Evolutionary conservation across 2,797 vertebrate genomes (phyloP), one percentile per base, ranked within the genome.

Genomic region (Dromococcyx pavoninus): DNA sequence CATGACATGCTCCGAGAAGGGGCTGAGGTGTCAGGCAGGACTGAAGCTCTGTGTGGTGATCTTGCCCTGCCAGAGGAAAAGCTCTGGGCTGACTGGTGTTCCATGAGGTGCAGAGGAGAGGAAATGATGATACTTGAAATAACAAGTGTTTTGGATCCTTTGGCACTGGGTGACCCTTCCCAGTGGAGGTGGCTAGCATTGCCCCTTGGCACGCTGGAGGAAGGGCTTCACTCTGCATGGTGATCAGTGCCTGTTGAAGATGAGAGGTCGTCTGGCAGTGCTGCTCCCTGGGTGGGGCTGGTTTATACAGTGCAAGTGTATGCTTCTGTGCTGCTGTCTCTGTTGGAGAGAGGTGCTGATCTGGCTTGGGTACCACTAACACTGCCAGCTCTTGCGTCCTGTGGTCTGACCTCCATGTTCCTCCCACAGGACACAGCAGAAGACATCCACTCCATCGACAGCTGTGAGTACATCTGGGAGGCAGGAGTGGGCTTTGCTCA

Each of bases 391-490:
- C 46, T 70, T 30, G 8, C 35, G 37, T 89, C 64, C 25, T 60
- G 32, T 43, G 13, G 13, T 77, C 70, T 66, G 67, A 35, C 19
- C 50, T 94, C 44, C 51, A 73, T n/a, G 7, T 54, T 48, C 61
- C 64, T 69, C 86, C 54, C 44, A 27, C 91, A 99, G 99, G 99
- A 99, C 94, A 98, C 98, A 0, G 98, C 98, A 9, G 99, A 99
- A 97, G 99, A 98, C 95, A 98, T 99, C 96, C 99, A 99, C 96
- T 98, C 99, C n/a, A 98, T 99, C 32, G 99, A 99, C 98, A 99
- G 99, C 98, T 99, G 99, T 93, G 99, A 99, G 93, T 99, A 99
- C 97, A 99, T 99, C 97, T 99, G 99, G 99, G 99, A 99, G 97
- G 99, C 99, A 1, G 99, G 99, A 6, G 99, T 99, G 96, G 99